Conservation (phyloP, 2,113 vertebrate genomes). For the Catharus minimus region DNA sequence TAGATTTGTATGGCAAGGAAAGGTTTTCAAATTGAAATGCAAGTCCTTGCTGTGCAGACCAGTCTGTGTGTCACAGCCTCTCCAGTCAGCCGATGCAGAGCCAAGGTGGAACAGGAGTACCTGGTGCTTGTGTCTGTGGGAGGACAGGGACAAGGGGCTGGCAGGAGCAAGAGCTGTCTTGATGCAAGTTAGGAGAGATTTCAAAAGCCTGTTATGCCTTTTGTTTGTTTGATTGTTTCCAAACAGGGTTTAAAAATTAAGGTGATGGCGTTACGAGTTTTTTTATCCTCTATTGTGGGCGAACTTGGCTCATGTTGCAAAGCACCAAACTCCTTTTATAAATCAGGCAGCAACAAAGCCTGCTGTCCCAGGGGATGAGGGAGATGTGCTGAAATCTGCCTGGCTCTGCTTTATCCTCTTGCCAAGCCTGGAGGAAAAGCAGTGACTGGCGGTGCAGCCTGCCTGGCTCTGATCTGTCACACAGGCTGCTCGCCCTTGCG, state of each 20-base stretch:
- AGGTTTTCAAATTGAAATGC: neutral
- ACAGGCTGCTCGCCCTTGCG: neutral
- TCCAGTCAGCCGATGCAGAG: rapidly evolving
- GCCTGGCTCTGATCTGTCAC: neutral
- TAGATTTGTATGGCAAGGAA: neutral
- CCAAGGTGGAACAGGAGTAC: neutral
- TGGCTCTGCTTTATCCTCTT: slow-evolving; percentile 25
- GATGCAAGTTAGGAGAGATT: neutral
- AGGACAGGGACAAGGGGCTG: neutral
- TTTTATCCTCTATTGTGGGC: neutral
- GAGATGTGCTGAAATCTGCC: neutral
- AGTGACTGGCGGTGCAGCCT: neutral
- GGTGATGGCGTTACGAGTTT: rapidly evolving
- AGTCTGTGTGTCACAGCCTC: neutral
- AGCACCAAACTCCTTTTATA: neutral
- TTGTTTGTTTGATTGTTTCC: neutral
- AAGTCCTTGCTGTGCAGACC: neutral
- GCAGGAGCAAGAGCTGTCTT: neutral
- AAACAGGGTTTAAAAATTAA: neutral
- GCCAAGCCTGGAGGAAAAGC: slow-evolving; percentile 8
- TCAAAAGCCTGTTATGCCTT: neutral
- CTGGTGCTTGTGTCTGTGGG: neutral
- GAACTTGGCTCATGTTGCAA: neutral
- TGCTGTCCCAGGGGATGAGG: neutral
- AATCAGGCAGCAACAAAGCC: slow-evolving; percentile 1